Base-by-base conservation (phyloP, 1,140 invertebrate species). In the Psilanteris sp. region DNA sequence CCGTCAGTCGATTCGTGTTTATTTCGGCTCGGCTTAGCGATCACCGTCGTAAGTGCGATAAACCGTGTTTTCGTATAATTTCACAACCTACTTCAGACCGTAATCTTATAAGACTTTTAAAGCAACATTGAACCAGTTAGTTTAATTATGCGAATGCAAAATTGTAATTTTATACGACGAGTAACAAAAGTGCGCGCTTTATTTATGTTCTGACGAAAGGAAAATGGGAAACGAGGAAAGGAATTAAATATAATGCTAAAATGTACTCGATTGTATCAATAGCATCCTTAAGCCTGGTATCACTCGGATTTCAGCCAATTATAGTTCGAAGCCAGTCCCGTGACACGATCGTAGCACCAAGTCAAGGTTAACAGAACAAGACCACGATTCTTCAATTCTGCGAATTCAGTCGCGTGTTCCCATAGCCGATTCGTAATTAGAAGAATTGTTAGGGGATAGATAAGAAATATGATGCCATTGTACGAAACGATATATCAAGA, bases 271-370 rank as follows among this genome's bases (percentile, higher is more conserved):
- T 68, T 50, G 43, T 57, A 59, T 59, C 41, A 16, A 16, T 8
- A 24, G 24, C 24, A 24, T 46, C 31, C 39, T 54, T 54, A 46
- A 55, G 41, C 43, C 27, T 18, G 36, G 34, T 11, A 31, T 61
- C 36, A 20, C 16, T 54, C 16, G 67, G 67, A 54, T 71, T 71
- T 43, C 66, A 52, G 41, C 54, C 66, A 71, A 61, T 71, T 71
- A 71, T 71, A 37, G 37, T 46, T 26, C 54, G 39, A 36, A 71
- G 39, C 55, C 10, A 5, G 52, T 68, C 32, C 14, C 52, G 9
- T 50, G 27, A 70, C 66, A 59, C 43, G 54, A 59, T 52, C 54
- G 44, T 52, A 36, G 62, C 15, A 31, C 39, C 4, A 52, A 70
- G 55, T 72, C 67, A 72, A 72, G 57, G 57, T 64, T 64, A 48